A percentile compares a stretch with the other conserved stretches of the same genome.
Evolutionary conservation across 2,888 invertebrate species (phyloP).

Genomic region (Agrilus cyanescens): DNA sequence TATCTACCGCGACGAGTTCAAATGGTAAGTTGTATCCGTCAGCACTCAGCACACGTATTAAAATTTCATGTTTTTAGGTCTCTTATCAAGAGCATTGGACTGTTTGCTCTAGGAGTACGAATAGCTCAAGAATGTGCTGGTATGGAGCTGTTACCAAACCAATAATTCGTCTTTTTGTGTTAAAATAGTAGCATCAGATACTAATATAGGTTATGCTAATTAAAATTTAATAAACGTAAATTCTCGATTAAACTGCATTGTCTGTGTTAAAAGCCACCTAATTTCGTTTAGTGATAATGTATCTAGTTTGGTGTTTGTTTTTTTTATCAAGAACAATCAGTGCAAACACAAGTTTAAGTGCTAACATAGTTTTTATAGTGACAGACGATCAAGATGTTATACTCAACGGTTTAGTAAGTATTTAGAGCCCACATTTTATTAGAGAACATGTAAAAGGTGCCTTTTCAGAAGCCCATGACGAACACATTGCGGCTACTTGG

Average conservation of each 20-base stretch:
- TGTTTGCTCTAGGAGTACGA: conserved; percentile 65
- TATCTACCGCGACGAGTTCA: conserved; percentile 64
- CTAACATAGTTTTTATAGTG: conserved; percentile 68
- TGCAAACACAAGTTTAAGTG: conserved; percentile 1
- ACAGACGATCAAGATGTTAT: conserved; percentile 79
- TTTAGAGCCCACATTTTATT: neutral
- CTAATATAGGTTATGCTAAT: no score
- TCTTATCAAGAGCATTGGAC: conserved; percentile 65
- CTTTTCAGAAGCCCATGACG: conserved; percentile 54
- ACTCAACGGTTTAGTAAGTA: conserved; percentile 67
- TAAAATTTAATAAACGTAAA: no score
- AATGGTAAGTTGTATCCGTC: conserved; percentile 48
- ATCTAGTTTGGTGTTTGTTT: no score
- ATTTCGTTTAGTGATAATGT: no score
- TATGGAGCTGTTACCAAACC: conserved; percentile 42
- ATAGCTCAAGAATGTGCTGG: conserved; percentile 70
- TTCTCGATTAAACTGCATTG: no score
- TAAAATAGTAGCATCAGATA: no score
- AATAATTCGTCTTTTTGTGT: neutral
- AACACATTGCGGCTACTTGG: conserved; percentile 50
- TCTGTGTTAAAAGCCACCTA: neutral
- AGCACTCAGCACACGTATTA: conserved; percentile 11
- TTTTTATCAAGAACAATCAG: no score
- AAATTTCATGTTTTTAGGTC: conserved; percentile 47
- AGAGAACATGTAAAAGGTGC: conserved; percentile 14